phyloP scores from a whole-genome alignment of 2,797 vertebrate genomes.

The Pseudochaenichthys georgianus region DNA sequence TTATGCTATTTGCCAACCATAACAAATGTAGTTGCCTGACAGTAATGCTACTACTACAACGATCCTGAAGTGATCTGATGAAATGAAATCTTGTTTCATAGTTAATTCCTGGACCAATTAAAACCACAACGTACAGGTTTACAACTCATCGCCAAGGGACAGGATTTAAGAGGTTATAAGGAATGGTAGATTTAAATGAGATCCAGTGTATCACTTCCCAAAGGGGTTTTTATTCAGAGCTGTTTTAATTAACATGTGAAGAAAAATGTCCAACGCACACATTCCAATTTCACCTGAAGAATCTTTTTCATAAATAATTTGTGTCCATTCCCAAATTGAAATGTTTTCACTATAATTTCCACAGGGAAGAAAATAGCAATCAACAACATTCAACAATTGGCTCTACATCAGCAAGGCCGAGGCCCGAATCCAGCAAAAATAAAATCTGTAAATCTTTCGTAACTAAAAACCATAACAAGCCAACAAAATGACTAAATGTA shows the following conservation, averaged over 20 bases:
- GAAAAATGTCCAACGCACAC: constrained; percentile 6
- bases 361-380: constrained; percentile 12
- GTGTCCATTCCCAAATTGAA: not conserved
- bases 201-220: constrained; percentile 1
- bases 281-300: constrained; percentile 12
- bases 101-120: not conserved
- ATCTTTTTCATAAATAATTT: constrained; percentile 11
- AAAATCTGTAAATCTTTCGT: not conserved
- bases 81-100: no score
- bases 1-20: not conserved
- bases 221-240: constrained; percentile 23
- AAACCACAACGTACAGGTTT: not conserved
- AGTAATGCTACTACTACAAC: not conserved
- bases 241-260: constrained; percentile 8
- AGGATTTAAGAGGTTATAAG: not conserved
- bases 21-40: not conserved
- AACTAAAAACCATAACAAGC: constrained; percentile 3
- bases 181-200: constrained; percentile 13
- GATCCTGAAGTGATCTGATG: not conserved
- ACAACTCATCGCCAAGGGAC: not conserved
- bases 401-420: no score
- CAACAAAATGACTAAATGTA: not conserved
- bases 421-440: no score
- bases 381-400: no score
- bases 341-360: not conserved